phyloP scores from a whole-genome alignment of 64 coral and sea anemone genomes.

The Anthopleura sola region DNA sequence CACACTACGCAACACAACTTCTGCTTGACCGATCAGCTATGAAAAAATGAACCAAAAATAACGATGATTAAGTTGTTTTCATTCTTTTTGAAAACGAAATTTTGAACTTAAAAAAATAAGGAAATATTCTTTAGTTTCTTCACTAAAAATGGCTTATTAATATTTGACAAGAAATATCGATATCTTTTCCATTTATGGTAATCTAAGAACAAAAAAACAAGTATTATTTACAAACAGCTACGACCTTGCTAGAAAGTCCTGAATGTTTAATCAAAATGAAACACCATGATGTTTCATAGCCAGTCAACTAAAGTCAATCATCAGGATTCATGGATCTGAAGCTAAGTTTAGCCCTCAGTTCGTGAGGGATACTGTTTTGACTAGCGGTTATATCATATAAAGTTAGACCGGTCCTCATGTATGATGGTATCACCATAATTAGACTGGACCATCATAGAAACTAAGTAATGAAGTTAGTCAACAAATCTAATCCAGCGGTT shows the following conservation, averaged over 20 bases:
- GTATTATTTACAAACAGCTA: not conserved
- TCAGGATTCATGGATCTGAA: too few relatives aligned
- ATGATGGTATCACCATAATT: too few relatives aligned
- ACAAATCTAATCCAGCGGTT: not conserved
- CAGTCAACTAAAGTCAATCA: too few relatives aligned
- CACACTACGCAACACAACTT: not conserved
- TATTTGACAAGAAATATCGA: not conserved
- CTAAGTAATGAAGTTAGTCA: not conserved
- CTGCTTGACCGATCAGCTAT: not conserved
- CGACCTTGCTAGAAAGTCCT: not conserved
- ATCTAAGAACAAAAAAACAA: too few relatives aligned
- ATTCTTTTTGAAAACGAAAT: too few relatives aligned
- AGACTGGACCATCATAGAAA: not conserved
- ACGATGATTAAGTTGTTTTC: not conserved
- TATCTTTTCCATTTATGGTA: not conserved
- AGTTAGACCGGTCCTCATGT: too few relatives aligned
- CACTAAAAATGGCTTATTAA: not conserved
- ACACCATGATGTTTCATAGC: too few relatives aligned
- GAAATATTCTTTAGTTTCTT: not conserved
- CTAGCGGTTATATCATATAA: too few relatives aligned
- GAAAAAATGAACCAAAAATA: not conserved
- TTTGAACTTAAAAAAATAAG: too few relatives aligned
- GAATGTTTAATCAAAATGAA: too few relatives aligned
- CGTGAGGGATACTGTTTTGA: too few relatives aligned
- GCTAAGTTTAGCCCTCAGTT: too few relatives aligned